Base-by-base conservation (phyloP, 2,797 vertebrate species). In the Kryptolebias ocellatus region DNA sequence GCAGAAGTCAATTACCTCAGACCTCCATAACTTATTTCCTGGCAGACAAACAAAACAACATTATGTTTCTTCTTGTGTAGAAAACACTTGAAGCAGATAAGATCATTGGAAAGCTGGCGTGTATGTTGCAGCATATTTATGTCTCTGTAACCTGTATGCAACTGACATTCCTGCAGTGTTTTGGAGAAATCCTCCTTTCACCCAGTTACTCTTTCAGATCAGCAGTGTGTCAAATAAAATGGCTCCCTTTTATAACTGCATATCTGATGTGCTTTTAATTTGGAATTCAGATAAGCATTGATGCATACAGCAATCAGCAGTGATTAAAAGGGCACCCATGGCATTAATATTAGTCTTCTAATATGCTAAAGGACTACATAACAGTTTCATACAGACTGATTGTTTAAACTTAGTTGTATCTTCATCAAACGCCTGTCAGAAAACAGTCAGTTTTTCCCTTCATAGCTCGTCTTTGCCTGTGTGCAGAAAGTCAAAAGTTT, bases 211-310 rank as follows among this genome's bases (percentile, higher is more conserved):
- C 73, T 69, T 79, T 70, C 70, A 76, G 61, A 73, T 77, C 58
- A 83, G 56, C 71, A 67, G 11, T 34, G 39, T 57, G 50, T 76
- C 67, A 50, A 71, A 64, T 12, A 44, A 64, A 79, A 67, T 20
- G 55, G 65, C 14, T 51, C 59, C 4, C 2, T 81, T 78, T 67
- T 39, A 62, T 31, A 17, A 47, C 64, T 74, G 39, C 45, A 44
- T 66, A 45, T 73, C 67, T 78, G 73, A 82, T 60, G 61, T 70
- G 60, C 50, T 53, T 79, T 76, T 81, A 61, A 76, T 75, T 63
- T 78, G 67, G 46, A 71, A 72, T 81, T 78, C 55, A 64, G 57
- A 78, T 52, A 42, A 67, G 67, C 70, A 45, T 46, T 39, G 68
- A 76, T 60, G 68, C 63, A 54, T 55, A 16, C 18, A 53, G 63